Evolutionary conservation across 2,797 vertebrate species (phyloP).

Genomic region (Pogonophryne albipinna): DNA sequence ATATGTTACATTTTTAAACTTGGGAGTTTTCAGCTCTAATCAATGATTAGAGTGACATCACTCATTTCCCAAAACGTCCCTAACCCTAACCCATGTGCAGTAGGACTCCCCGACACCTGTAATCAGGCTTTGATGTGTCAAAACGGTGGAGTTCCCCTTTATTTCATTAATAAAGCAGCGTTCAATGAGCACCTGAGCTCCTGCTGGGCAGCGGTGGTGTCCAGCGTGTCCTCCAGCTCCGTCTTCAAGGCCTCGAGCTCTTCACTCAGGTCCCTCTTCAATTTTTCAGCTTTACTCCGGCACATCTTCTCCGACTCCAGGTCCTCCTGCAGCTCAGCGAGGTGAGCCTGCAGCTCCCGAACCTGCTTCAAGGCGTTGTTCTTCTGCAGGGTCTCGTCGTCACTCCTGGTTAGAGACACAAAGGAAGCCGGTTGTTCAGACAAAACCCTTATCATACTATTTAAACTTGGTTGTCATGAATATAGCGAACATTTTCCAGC

Average conservation of each 20-base stretch:
- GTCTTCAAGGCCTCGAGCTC: conserved; percentile 98
- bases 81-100: not conserved
- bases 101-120: not conserved
- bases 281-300: conserved; percentile 96
- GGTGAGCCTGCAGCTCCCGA: conserved; percentile 95
- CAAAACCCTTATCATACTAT: not conserved
- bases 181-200: conserved; percentile 89
- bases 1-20: not conserved
- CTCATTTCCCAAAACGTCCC: no score
- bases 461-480: not conserved
- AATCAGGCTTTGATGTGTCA: not conserved
- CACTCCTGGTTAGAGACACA: conserved; percentile 83
- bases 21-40: no score
- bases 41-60: no score
- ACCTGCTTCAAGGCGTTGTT: conserved; percentile 94
- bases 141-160: not conserved
- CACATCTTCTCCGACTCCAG: conserved; percentile 94
- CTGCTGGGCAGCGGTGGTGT: conserved; percentile 97
- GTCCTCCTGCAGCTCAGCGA: conserved; percentile 95
- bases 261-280: conserved; percentile 96
- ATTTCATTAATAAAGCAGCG: not conserved
- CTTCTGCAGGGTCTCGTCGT: conserved; percentile 93
- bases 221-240: conserved; percentile 96
- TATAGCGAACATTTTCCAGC: not conserved
- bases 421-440: not conserved